phyloP scores from a whole-genome alignment of 2,797 vertebrate species.

The Choloepus didactylus region DNA sequence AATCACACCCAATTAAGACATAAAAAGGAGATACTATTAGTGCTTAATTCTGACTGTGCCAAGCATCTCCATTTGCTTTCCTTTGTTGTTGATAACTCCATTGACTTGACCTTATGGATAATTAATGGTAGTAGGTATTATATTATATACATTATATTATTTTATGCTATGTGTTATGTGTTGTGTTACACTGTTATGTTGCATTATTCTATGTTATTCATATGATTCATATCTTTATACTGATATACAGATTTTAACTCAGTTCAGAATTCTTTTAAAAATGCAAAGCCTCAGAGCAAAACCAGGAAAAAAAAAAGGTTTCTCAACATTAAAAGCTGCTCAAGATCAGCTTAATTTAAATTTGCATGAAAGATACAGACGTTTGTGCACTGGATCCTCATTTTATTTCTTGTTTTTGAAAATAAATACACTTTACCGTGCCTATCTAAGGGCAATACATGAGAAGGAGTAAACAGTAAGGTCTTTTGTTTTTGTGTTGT shows the following conservation, averaged over 20 bases:
- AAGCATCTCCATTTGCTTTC: slow-evolving; percentile 71
- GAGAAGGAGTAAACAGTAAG: neutral
- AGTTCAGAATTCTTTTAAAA: slow-evolving; percentile 56
- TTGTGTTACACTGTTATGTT: too few relatives aligned
- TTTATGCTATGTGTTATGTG: too few relatives aligned
- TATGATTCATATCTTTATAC: slow-evolving; percentile 33
- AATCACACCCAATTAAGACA: slow-evolving; percentile 80
- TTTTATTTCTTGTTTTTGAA: slow-evolving; percentile 20
- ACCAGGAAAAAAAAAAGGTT: neutral
- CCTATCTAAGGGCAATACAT: neutral
- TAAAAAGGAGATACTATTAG: slow-evolving; percentile 76
- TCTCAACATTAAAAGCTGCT: slow-evolving; percentile 2
- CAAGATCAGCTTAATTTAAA: slow-evolving; percentile 46
- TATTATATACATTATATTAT: neutral
- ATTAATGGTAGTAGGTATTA: neutral
- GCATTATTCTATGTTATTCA: neutral
- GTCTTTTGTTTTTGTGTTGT: neutral
- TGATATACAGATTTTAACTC: slow-evolving; percentile 13
- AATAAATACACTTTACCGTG: neutral
- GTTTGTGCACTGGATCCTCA: neutral
- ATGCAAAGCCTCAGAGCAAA: neutral
- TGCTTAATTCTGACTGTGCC: slow-evolving; percentile 72
- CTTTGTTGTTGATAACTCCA: slow-evolving; percentile 39
- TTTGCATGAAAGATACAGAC: neutral
- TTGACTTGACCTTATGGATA: slow-evolving; percentile 67